Percentiles rank a stretch among this genome's conserved stretches.
These are phyloP conservation scores for Lithodes maja DNA, from an alignment of 2,888 invertebrate genomes.

Conservation along the genomic window DNA sequence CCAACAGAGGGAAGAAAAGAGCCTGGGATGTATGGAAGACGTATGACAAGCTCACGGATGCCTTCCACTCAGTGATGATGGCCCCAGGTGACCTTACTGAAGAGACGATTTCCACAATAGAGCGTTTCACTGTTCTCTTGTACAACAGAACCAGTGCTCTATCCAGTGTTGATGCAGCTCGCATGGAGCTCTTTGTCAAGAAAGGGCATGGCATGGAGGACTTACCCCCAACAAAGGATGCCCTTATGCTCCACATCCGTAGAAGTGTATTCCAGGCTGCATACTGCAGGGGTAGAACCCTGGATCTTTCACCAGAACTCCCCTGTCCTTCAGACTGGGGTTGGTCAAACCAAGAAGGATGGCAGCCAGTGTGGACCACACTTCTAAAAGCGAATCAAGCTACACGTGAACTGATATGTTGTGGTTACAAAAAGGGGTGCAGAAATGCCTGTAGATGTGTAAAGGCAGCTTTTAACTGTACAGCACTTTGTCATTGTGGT, in stretches of 20 bases:
- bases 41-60: background rate
- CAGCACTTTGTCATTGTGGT: background rate
- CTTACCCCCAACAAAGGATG: conserved; percentile 1
- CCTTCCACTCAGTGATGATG: conserved; percentile 3
- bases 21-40: conserved; percentile 2
- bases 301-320: background rate
- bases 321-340: background rate
- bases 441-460: background rate
- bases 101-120: background rate
- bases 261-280: background rate
- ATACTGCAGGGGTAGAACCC: background rate
- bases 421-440: conserved; percentile 23
- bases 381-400: conserved; percentile 15
- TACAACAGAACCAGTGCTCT: conserved; percentile 15
- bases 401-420: conserved; percentile 1
- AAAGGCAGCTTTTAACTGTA: background rate
- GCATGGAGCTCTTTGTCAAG: conserved; percentile 6
- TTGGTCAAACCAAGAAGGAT: background rate
- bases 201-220: background rate
- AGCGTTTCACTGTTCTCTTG: background rate
- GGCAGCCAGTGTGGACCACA: conserved; percentile 3
- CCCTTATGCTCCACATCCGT: background rate
- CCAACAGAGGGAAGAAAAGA: background rate
- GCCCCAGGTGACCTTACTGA: background rate
- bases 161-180: background rate